Base-by-base conservation (phyloP, 2,113 vertebrate species). In the Ceyx margarethae region DNA sequence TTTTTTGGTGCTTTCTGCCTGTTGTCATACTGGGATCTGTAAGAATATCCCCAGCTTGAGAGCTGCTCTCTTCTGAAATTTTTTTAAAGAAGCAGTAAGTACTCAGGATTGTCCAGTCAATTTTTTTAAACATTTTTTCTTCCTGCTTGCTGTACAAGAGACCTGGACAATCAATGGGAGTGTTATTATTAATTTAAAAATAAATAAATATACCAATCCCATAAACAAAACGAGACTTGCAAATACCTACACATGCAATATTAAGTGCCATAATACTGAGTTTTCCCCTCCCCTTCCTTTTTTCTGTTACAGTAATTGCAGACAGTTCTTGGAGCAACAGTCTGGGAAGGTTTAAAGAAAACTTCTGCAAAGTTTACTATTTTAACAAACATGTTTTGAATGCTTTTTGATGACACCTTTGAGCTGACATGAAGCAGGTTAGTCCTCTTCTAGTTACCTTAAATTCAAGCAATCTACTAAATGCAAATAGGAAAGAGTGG, bases 341-440 rank as follows among this genome's bases (percentile, higher is more conserved):
- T 28, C 17, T 13, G 33, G 46, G 48, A 80, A 91, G 82, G 31
- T 62, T 79, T 48, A 53, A 68, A 73, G 58, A n/a, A 76, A 93
- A 83, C 19, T 42, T 64, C 0, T 11, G 22, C 29, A 20, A 75
- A 40, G 29, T 75, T 88, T 80, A 54, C 33, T 51, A 74, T 80
- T 74, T 88, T 78, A 83, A 58, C 42, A 83, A 83, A 69, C 10
- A 8, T 78, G 43, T 75, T 91, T 90, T 56, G 45, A 84, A 88
- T 75, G 53, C 35, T 53, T 42, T 69, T 56, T 31, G 67, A 1
- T 25, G 37, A 51, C 68, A 77, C 73, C 77, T 90, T 84, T 85
- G 88, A 91, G 90, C 61, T 64, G 68, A 86, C 45, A 61, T 60
- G 48, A 81, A 88, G 87, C 73, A 84, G 65, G 61, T 84, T 76